Base-by-base conservation (phyloP, 2,113 vertebrate species). In the Puffinus mauretanicus region DNA sequence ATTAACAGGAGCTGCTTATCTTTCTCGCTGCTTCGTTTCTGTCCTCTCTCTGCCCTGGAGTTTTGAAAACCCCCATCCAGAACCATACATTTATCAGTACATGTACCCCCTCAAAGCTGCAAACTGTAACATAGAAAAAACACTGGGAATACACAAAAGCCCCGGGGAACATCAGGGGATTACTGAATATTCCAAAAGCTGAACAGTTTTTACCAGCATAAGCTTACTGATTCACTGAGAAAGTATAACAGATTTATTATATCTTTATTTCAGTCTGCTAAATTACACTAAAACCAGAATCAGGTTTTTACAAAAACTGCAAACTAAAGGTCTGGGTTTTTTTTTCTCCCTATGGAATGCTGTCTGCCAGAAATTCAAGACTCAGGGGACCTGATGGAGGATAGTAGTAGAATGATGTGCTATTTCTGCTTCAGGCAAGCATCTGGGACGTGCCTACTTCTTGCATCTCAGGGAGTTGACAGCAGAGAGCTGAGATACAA, bases 401-500 rank as follows among this genome's bases (percentile, higher is more conserved):
- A n/a, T 1, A 78, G 86, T 51, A 96, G 95, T 44, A 91, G 61
- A 62, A 58, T 51, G 80, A 66, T 27, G 91, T 87, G 86, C 57
- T 93, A 91, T 95, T 97, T 93, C 77, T 96, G 83, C 91, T 94
- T 7, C 77, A 93, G 94, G 96, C 82, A n/a, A 83, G 93, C 91
- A 96, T 70, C 93, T 90, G 94, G 91, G 89, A 83, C 0, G 0
- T 91, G 89, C 94, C 93, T 92, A 0, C 83, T 46, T 26, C 83
- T 51, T 8, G n/a, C 83, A 67, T 87, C 83, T 71, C 91, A 34
- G 80, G 70, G 83, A 96, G 76, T 38, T 81, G 93, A 88, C 77
- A 91, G 94, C 89, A 94, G 34, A 90, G 94, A 49, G 30, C 88
- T n/a, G 83, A 77, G 86, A 82, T 17, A 55, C 73, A 34, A 82